phyloP scores from a whole-genome alignment of 2,113 vertebrate species.

The Forbesichthys papilliferus region DNA sequence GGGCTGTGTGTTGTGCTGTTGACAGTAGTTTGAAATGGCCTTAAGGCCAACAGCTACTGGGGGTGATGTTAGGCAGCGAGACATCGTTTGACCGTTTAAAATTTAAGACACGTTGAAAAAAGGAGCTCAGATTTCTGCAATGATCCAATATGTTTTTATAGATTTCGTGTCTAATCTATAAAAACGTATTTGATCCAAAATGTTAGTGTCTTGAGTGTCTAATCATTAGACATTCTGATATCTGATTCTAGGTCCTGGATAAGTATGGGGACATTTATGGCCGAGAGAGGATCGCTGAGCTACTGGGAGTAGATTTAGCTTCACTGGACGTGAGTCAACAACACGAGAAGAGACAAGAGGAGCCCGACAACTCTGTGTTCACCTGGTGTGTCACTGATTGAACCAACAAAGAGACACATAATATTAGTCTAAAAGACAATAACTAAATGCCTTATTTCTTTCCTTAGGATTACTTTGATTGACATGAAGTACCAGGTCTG shows the following conservation, averaged over 20 bases:
- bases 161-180: too few relatives aligned
- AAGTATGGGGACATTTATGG: conserved; percentile 94
- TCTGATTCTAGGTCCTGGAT: conserved; percentile 81
- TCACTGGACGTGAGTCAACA: conserved; percentile 89
- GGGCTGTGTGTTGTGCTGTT: conserved; percentile 23
- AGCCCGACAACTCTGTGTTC: conserved; percentile 84
- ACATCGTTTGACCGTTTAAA: too few relatives aligned
- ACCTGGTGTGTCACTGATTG: conserved; percentile 73
- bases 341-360: conserved; percentile 81
- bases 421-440: background rate
- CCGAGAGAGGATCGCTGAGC: conserved; percentile 87
- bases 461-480: conserved; percentile 80
- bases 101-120: too few relatives aligned
- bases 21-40: background rate
- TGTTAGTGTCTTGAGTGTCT: too few relatives aligned
- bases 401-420: background rate
- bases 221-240: background rate
- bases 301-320: conserved; percentile 89
- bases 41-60: too few relatives aligned
- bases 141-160: background rate
- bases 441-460: background rate
- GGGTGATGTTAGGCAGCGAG: too few relatives aligned
- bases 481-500: conserved; percentile 93
- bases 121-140: too few relatives aligned
- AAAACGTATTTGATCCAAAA: too few relatives aligned